A percentile compares a stretch with the other conserved stretches of the same genome.
These are phyloP conservation scores for Mesodorylaimus sp. DNA, from an alignment of 2,888 invertebrate species.

Conservation along the genomic window DNA sequence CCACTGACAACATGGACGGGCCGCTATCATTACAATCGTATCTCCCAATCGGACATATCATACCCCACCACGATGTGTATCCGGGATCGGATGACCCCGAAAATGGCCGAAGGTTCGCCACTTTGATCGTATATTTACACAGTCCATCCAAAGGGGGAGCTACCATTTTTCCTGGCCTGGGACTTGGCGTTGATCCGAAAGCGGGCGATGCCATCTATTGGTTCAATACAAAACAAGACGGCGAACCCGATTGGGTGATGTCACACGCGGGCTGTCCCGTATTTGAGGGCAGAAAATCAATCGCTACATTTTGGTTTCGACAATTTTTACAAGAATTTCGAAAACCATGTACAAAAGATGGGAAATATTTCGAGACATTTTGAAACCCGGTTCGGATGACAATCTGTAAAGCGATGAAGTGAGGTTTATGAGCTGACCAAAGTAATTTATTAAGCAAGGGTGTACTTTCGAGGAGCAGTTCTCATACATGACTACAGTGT, in stretches of 20 bases:
- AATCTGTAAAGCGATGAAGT: too few species aligned
- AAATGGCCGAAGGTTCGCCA: not conserved
- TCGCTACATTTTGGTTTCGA: constrained; percentile 18
- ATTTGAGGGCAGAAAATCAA: constrained; percentile 18
- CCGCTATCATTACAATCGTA: not conserved
- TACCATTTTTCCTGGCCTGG: constrained; percentile 18
- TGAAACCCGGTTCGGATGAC: too few species aligned
- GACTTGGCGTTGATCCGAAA: constrained; percentile 14
- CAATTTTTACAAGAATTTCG: constrained; percentile 9
- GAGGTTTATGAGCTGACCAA: too few species aligned
- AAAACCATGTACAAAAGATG: not conserved
- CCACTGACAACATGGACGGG: not conserved
- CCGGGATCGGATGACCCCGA: not conserved
- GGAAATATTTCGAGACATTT: not conserved
- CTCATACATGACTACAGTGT: too few species aligned
- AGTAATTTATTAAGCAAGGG: too few species aligned
- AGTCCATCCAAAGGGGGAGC: constrained; percentile 9
- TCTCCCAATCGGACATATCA: not conserved
- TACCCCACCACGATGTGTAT: constrained; percentile 4
- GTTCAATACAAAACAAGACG: constrained; percentile 18
- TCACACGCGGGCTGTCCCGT: constrained; percentile 22
- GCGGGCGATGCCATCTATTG: constrained; percentile 21
- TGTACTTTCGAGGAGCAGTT: too few species aligned
- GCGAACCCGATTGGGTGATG: constrained; percentile 12
- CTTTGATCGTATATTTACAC: constrained; percentile 1